These are phyloP conservation scores for Mastomys natalensis DNA, from an alignment of 2,113 vertebrate genomes.

Conservation along the genomic window DNA sequence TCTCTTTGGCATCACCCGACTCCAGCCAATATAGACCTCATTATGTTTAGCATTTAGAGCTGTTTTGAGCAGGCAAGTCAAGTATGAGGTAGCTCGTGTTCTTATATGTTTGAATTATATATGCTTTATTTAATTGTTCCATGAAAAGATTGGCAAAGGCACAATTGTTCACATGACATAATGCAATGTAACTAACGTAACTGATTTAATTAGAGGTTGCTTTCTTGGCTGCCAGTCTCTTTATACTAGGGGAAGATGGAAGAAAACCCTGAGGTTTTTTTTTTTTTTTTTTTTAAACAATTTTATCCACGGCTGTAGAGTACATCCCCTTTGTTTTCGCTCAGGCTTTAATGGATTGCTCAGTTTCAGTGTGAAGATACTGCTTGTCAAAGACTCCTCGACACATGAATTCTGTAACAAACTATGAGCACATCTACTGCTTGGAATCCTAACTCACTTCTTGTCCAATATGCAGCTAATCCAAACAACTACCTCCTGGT, in stretches of 20 bases:
- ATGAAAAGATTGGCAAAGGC: constrained; percentile 77
- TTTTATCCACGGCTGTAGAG: constrained; percentile 79
- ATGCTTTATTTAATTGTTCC: constrained; percentile 84
- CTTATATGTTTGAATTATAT: constrained; percentile 68
- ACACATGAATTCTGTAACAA: constrained; percentile 80
- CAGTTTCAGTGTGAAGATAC: constrained; percentile 85
- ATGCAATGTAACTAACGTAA: constrained; percentile 81
- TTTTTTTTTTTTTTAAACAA: constrained; percentile 72
- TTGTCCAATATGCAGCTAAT: constrained; percentile 83
- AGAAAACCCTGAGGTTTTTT: constrained; percentile 67
- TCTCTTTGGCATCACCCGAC: neutral
- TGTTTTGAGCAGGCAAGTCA: constrained; percentile 55
- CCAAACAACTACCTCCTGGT: constrained; percentile 79
- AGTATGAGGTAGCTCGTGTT: constrained; percentile 74
- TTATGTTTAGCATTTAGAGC: constrained; percentile 51
- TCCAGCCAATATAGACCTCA: neutral
- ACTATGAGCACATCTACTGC: constrained; percentile 68
- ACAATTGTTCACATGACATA: constrained; percentile 82
- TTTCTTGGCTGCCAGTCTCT: constrained; percentile 77
- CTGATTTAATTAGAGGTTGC: constrained; percentile 86
- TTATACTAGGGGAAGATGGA: constrained; percentile 74
- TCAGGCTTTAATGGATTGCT: constrained; percentile 80
- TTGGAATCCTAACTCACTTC: constrained; percentile 84
- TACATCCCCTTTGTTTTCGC: constrained; percentile 65
- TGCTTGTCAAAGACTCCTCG: constrained; percentile 83